These are phyloP conservation scores for Acanthosepion pharaonis DNA, from an alignment of 2,888 invertebrate genomes.

Conservation along the genomic window DNA sequence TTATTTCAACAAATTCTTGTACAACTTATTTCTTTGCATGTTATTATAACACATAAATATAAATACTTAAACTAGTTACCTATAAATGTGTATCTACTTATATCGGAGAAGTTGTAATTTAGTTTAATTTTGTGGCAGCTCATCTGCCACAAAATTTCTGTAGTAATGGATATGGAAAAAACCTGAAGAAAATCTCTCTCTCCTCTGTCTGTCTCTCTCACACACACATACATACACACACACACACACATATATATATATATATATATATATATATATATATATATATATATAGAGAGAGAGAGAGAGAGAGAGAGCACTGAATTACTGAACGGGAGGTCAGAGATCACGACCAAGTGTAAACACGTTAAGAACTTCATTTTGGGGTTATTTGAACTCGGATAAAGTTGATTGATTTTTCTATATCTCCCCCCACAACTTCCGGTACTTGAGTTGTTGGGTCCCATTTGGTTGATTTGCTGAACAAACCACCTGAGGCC, in stretches of 20 bases:
- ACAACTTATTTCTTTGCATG: not conserved
- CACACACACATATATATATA: not conserved
- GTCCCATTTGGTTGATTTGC: no score
- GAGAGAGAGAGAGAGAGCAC: no score
- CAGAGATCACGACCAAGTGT: not conserved
- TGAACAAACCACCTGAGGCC: no score
- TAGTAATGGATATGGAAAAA: no score
- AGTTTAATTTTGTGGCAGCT: not conserved
- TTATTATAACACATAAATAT: not conserved
- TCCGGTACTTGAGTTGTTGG: no score
- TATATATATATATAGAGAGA: not conserved
- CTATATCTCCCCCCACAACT: no score
- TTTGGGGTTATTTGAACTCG: no score
- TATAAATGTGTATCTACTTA: not conserved
- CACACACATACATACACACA: not conserved
- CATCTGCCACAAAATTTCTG: not conserved
- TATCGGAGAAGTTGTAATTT: not conserved
- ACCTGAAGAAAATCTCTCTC: no score
- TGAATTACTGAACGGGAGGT: not conserved
- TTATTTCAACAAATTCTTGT: not conserved
- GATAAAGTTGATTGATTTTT: no score
- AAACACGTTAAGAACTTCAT: no score
- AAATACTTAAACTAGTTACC: not conserved
- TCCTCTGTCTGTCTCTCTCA: fast-evolving
- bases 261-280: not conserved